Evolutionary conservation across 1,140 invertebrate genomes (phyloP), one percentile per base, ranked within the genome.

Genomic region (Uloborus diversus): DNA sequence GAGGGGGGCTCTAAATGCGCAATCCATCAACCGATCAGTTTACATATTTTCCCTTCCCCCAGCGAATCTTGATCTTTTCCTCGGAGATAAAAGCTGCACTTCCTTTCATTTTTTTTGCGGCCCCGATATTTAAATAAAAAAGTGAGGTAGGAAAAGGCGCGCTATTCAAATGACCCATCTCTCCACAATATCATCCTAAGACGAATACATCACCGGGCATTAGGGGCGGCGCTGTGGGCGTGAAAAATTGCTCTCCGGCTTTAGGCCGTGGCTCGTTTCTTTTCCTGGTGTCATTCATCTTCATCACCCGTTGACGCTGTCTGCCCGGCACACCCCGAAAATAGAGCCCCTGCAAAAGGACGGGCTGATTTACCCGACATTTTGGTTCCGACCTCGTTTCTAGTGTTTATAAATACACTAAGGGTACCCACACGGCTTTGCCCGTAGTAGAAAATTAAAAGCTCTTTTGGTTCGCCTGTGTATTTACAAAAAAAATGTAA

Each of bases 21-120:
- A 78, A 78, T 78, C 73, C 73, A 78, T 78, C 73, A 78, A 78
- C 28, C 73, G 61, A 78, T 64, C 73, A 65, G 73, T 65, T 78
- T 78, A 78, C 73, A 78, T 78, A 78, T 78, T 78, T 76, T 73
- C 62, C 62, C 32, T 27, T 33, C 33, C 1, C n/a, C 13, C 33
- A 20, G 25, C 73, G 73, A 78, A 78, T 78, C 73, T 57, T 66
- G 73, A 78, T 78, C 73, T 78, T 78, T 57, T 62, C 70, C 57
- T 49, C 3, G 11, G 49, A 78, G 73, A 78, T 78, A 78, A 78
- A 78, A 49, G 62, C 53, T 65, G 73, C 49, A 56, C 49, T 57
- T 71, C 68, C 35, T 23, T 61, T 47, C 28, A 25, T 30, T 33
- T 56, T 61, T 32, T 68, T 68, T 42, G n/a, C 42, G 33, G 20